Percentiles rank a stretch among this genome's conserved stretches.
phyloP scores from a whole-genome alignment of 92 coral and sea anemone species.

The Epizoanthus ramosus region DNA sequence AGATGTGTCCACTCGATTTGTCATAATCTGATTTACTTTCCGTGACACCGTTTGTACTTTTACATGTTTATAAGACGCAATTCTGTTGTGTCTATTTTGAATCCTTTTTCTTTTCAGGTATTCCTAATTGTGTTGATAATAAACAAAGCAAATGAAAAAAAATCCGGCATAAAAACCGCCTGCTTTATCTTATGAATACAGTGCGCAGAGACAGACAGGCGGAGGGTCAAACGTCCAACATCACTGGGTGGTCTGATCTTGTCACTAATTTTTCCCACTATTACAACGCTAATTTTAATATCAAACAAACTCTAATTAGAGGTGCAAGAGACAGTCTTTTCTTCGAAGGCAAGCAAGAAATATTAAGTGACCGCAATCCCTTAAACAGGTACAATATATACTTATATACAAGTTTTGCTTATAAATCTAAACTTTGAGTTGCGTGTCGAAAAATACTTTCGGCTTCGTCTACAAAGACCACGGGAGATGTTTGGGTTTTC shows the following conservation, averaged over 20 bases:
- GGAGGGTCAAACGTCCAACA: background rate
- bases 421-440: background rate
- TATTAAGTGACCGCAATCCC: background rate
- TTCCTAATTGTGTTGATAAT: conserved; percentile 20
- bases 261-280: background rate
- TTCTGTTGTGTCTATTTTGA: conserved; percentile 11
- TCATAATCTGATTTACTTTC: conserved; percentile 1
- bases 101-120: conserved; percentile 15
- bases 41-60: background rate
- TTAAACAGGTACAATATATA: background rate
- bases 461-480: conserved; percentile 29
- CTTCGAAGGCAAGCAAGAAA: background rate
- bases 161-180: conserved; percentile 21
- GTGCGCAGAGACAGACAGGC: background rate
- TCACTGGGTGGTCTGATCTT: conserved; percentile 42
- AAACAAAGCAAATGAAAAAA: conserved; percentile 35
- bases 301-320: background rate
- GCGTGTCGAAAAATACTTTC: conserved; percentile 33
- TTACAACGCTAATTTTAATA: background rate
- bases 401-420: background rate
- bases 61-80: background rate
- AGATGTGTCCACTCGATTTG: background rate
- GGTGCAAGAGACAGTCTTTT: too few species aligned
- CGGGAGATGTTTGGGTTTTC: conserved; percentile 34
- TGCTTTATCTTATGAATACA: conserved; percentile 13